Evolutionary conservation across 2,797 vertebrate genomes (phyloP), one percentile per base, ranked within the genome.

Genomic region (Iguana delicatissima): DNA sequence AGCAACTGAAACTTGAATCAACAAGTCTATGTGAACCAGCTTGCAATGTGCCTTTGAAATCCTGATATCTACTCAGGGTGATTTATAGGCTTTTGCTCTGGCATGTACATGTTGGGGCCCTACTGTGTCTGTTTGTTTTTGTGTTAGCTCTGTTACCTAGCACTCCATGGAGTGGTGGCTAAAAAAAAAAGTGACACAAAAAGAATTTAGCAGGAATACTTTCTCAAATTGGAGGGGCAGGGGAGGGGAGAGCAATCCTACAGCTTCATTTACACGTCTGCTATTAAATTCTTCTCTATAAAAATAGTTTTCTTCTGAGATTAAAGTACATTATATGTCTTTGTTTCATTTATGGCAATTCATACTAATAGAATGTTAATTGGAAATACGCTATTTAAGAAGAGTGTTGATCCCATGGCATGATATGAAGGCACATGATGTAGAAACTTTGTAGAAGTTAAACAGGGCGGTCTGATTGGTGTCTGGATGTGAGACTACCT

Each of bases 31-130:
- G 59, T 84, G 42, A 94, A 96, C 89, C n/a, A 92, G 88, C 59
- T 94, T 94, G 57, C 91, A 73, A 52, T 90, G 92, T 92, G 90
- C 95, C 94, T 96, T 96, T 94, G 94, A 95, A 96, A 96, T 93
- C 67, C 85, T 95, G 89, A 80, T 96, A 84, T 92, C 87, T 93
- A 16, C 87, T 90, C 83, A 16, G 73, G 84, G 67, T 96, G 94
- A 96, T 96, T 96, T 97, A 95, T 89, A 93, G 86, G 52, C 84
- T 90, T 90, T 93, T 93, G 32, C 91, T 93, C 80, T 91, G 88
- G 89, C 4, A 6, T 90, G 84, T 95, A 93, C 94, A 84, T 89
- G 83, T 88, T 89, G 72, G 88, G 72, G 32, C 86, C 90, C 0
- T 88, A 74, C 22, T 86, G 94, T 91, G 82, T 87, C 93, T 86